Percentiles rank a stretch among this genome's conserved stretches.
phyloP scores from a whole-genome alignment of 2,888 invertebrate genomes.

The Panopea generosa region DNA sequence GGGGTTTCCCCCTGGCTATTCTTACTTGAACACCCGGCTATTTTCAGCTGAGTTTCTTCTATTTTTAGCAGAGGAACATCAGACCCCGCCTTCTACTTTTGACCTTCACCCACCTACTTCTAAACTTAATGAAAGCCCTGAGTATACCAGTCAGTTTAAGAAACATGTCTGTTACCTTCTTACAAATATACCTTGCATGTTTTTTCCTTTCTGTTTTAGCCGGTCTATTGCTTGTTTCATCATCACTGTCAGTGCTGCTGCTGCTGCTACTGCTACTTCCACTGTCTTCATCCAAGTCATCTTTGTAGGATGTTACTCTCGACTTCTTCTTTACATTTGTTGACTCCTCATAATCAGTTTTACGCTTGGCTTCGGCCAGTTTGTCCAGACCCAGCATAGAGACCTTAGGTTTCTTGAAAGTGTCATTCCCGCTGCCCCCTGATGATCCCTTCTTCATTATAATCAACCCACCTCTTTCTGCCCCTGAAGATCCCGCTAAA shows the following conservation, averaged over 20 bases:
- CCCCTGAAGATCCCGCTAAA: conserved; percentile 82
- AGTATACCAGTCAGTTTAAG: too few species aligned
- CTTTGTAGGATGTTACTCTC: conserved; percentile 77
- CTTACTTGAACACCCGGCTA: too few species aligned
- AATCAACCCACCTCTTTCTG: conserved; percentile 82
- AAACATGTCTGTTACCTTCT: too few species aligned
- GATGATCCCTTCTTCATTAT: conserved; percentile 83
- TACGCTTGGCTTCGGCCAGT: conserved; percentile 84
- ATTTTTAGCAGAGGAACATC: too few species aligned
- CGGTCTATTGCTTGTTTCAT: conserved; percentile 32
- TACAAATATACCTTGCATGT: not conserved
- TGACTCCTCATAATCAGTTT: conserved; percentile 57
- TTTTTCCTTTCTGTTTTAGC: conserved; percentile 43
- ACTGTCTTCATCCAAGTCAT: conserved; percentile 73
- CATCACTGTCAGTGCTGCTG: conserved; percentile 60
- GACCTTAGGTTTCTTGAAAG: conserved; percentile 73
- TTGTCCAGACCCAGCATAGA: conserved; percentile 85
- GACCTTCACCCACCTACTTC: too few species aligned
- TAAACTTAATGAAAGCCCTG: too few species aligned
- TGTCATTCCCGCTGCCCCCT: conserved; percentile 57
- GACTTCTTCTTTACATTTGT: conserved; percentile 75
- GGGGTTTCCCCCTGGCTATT: too few species aligned
- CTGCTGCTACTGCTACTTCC: conserved; percentile 37
- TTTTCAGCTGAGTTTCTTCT: too few species aligned
- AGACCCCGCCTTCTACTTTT: too few species aligned